These are phyloP conservation scores for Musca domestica DNA, from an alignment of 1,140 invertebrate genomes.

Conservation along the genomic window DNA sequence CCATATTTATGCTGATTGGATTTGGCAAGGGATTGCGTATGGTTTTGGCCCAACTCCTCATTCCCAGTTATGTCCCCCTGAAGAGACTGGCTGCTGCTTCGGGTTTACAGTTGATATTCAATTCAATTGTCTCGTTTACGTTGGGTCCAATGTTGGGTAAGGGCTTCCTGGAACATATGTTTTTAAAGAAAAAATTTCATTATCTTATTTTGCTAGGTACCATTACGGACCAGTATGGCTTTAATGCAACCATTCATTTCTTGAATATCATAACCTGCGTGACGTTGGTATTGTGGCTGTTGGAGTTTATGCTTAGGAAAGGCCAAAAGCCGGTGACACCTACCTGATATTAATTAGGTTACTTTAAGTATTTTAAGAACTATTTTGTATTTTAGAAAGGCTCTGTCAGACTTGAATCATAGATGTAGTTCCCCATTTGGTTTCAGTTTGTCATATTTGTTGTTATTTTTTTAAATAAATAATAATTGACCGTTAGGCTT, in stretches of 20 bases:
- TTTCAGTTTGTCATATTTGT: no score
- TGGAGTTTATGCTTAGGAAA: slow-evolving; percentile 33
- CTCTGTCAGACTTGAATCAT: no score
- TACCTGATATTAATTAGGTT: no score
- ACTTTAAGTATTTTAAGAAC: no score
- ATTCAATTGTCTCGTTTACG: slow-evolving; percentile 61
- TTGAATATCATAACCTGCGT: slow-evolving; percentile 37
- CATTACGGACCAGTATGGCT: slow-evolving; percentile 36
- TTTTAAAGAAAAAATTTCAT: neutral
- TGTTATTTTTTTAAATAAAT: no score
- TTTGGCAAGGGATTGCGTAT: slow-evolving; percentile 68
- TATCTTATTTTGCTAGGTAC: slow-evolving; percentile 29
- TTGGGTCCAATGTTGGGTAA: slow-evolving; percentile 65
- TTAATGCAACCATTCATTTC: slow-evolving; percentile 39
- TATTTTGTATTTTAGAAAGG: no score
- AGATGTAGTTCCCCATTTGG: no score
- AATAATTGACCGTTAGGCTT: no score
- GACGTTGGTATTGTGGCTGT: slow-evolving; percentile 39
- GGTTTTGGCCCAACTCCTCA: slow-evolving; percentile 67
- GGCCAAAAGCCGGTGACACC: no score
- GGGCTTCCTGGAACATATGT: neutral
- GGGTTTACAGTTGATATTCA: slow-evolving; percentile 64
- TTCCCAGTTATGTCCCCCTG: slow-evolving; percentile 65
- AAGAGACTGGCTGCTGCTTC: slow-evolving; percentile 63
- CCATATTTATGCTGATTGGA: slow-evolving; percentile 56